Conservation (phyloP, 2,888 invertebrate species). For the Erannis defoliaria region DNA sequence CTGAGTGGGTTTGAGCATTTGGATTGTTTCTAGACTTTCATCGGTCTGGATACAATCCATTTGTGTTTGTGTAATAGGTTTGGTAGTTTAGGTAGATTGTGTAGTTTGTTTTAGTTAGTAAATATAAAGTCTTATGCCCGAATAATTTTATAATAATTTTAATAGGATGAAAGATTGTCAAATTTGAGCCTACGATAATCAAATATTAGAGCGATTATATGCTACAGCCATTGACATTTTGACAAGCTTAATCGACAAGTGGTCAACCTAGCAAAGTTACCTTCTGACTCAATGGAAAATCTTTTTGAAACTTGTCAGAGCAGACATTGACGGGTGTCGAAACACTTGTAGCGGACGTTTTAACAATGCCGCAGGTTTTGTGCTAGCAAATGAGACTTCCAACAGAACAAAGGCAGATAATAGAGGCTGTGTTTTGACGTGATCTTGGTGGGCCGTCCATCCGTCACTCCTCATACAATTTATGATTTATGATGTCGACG, state of each 20-base stretch:
- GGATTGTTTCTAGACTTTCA: no score
- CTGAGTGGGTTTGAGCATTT: no score
- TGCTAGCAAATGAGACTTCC: conserved; percentile 65
- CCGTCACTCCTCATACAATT: conserved; percentile 62
- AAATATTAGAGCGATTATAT: conserved; percentile 28
- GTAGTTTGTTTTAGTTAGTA: no score
- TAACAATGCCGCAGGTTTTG: conserved; percentile 72
- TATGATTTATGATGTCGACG: conserved; percentile 75
- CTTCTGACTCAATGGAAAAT: conserved; percentile 60
- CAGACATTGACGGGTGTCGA: conserved; percentile 78
- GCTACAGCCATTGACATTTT: conserved; percentile 50
- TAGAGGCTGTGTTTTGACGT: conserved; percentile 73
- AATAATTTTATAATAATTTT: no score
- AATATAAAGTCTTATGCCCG: no score
- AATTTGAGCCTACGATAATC: background rate
- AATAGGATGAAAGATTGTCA: no score
- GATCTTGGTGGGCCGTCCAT: conserved; percentile 69
- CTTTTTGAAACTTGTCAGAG: conserved; percentile 72
- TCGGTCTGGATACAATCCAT: no score
- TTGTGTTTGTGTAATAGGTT: no score
- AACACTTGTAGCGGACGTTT: conserved; percentile 70
- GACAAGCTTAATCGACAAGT: conserved; percentile 56
- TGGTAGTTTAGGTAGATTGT: no score
- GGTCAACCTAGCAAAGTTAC: conserved; percentile 61
- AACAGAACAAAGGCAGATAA: conserved; percentile 76